Evolutionary conservation across 2,888 invertebrate species (phyloP), one percentile per base, ranked within the genome.

Genomic region (Agriopis aurantiaria): DNA sequence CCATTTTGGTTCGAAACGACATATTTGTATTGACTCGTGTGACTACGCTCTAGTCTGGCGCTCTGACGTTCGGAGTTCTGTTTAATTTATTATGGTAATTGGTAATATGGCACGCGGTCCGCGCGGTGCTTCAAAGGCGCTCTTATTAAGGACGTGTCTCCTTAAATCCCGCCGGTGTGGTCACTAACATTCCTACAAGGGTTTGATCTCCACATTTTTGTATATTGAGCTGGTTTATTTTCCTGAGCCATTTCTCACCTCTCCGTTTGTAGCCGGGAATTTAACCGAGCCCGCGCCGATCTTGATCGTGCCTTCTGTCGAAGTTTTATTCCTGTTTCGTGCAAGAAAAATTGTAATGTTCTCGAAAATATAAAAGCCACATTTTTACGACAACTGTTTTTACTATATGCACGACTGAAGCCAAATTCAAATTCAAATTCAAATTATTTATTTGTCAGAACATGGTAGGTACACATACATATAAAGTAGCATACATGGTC

Each of bases 141-240:
- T 84, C 87, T 89, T 86, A 91, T 88, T 89, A 88, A 88, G 88
- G 87, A 85, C 87, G 85, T 88, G 91, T 89, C 86, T 84, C 80
- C 80, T 85, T 85, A 83, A 86, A 85, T 85, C 84, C 76, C 82
- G 82, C 78, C 85, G 85, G 83, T 80, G 87, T 85, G 85, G 85
- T 86, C 87, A 83, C 85, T 83, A 80, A 85, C 90, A 92, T 92
- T 89, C 91, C 88, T 82, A 93, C 93, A 92, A 88, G 88, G 86
- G 88, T 89, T 88, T 87, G 90, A 93, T 91, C 89, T 90, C 82
- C 80, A 85, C 87, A 89, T 91, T 90, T 91, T 91, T 89, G 87
- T 88, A 80, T 82, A 85, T 85, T 81, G 70, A 67, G 78, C 76
- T 88, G 83, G 86, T 92, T 91, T 91, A n/a, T 91, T 91, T 88